Percentiles rank a stretch among this genome's conserved stretches.
phyloP scores from a whole-genome alignment of 2,113 vertebrate genomes.

The Ivindomyrus marchei region DNA sequence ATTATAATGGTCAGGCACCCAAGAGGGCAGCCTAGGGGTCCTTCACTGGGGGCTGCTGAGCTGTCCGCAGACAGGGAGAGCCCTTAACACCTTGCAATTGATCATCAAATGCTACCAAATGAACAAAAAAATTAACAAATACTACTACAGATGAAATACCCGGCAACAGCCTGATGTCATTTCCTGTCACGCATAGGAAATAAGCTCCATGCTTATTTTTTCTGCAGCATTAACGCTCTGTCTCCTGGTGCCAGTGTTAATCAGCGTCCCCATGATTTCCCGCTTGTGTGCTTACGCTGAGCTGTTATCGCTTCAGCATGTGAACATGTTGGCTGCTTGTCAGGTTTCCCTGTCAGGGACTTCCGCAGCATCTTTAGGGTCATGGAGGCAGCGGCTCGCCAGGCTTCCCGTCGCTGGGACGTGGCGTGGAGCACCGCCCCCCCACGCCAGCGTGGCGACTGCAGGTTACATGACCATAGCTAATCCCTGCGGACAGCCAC shows the following conservation, averaged over 20 bases:
- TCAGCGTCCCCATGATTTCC: neutral
- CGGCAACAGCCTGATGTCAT: neutral
- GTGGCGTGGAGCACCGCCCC: neutral
- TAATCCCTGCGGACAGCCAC: neutral
- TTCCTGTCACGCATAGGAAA: neutral
- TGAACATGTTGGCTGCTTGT: neutral
- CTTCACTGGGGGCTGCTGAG: neutral
- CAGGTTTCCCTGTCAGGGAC: neutral
- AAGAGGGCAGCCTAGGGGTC: neutral
- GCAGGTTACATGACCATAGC: neutral
- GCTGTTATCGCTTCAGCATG: neutral
- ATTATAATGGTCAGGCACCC: neutral
- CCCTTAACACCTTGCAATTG: neutral
- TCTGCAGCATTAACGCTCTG: neutral
- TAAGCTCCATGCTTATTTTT: neutral
- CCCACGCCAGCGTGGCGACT: too few relatives aligned
- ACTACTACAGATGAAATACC: neutral
- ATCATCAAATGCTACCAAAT: neutral
- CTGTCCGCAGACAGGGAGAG: neutral
- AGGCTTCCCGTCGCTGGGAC: neutral
- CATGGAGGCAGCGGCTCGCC: neutral
- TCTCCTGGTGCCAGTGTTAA: neutral
- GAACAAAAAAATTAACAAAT: neutral
- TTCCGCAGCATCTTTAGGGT: neutral
- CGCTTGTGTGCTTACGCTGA: neutral